Base-by-base conservation (phyloP, 2,113 vertebrate species). In the Hydrochoerus hydrochaeris region DNA sequence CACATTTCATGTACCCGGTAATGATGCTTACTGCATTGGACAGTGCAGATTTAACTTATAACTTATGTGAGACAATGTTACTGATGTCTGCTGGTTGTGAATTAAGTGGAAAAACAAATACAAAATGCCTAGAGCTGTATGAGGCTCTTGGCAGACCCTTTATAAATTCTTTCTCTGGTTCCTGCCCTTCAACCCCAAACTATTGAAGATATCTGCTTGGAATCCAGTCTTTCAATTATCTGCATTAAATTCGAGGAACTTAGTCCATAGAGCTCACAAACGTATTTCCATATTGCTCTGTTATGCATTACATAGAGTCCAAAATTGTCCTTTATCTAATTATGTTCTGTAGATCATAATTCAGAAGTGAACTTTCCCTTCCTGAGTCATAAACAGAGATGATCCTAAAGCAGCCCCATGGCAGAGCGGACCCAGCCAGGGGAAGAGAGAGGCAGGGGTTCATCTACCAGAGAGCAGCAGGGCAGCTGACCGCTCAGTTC, bases 261-360 rank as follows among this genome's bases (percentile, higher is more conserved):
- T 88, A 62, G 41, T 44, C 7, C 44, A 22, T 14, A 38, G 32
- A 8, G 85, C 65, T 87, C 63, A 88, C 16, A 62, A 52, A 41
- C 65, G 81, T 75, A 85, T 88, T 89, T 91, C 52, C 78, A 77
- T 91, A 58, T 88, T 92, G 44, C 67, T 97, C 96, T 96, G 60
- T 65, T 94, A 77, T 41, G 12, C 17, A 35, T 87, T 54, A 41
- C 32, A n/a, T 83, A 58, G 32, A 52, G 32, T 44, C 11, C 24
- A 83, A 63, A 46, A 22, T 28, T 44, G 90, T 96, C 88, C 88
- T 12, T 35, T 63, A 49, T 41, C 16, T 54, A 77, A 65, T 78
- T 90, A 54, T 75, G n/a, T n/a, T 84, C 32, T 92, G 10, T 82
- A 78, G 41, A 62, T 26, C 16, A n/a, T 73, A 87, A 93, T 88